A percentile compares a stretch with the other conserved stretches of the same genome.
phyloP scores from a whole-genome alignment of 1,140 invertebrate genomes.

The Stratiolaelaps scimitus region DNA sequence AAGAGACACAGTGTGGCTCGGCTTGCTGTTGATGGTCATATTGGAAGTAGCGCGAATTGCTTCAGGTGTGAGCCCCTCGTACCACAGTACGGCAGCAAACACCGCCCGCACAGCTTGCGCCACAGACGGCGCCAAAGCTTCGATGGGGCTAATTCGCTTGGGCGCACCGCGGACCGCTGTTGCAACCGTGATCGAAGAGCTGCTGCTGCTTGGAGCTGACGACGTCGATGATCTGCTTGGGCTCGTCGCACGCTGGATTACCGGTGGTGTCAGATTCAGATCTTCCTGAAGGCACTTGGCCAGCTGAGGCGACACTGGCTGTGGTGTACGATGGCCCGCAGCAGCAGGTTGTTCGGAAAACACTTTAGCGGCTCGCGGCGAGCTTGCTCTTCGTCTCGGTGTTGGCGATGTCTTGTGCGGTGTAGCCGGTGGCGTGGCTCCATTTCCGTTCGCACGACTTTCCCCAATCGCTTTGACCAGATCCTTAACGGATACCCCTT shows the following conservation, averaged over 20 bases:
- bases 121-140: conserved; percentile 77
- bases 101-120: conserved; percentile 81
- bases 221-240: conserved; percentile 36
- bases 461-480: conserved; percentile 64
- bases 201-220: conserved; percentile 32
- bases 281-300: conserved; percentile 23
- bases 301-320: conserved; percentile 10
- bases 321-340: neutral
- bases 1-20: too few species aligned
- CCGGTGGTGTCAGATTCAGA: conserved; percentile 32
- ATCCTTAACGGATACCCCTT: conserved; percentile 62
- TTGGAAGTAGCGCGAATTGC: conserved; percentile 93
- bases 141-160: conserved; percentile 49
- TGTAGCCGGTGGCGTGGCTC: conserved; percentile 49
- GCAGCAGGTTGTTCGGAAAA: conserved; percentile 23
- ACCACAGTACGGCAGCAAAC: conserved; percentile 91
- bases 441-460: conserved; percentile 61
- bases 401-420: conserved; percentile 33
- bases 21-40: conserved; percentile 69
- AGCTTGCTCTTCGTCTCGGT: conserved; percentile 42
- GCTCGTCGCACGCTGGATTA: conserved; percentile 30
- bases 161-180: conserved; percentile 29
- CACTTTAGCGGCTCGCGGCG: conserved; percentile 23
- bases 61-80: conserved; percentile 91
- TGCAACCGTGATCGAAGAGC: conserved; percentile 28